Percentiles rank a stretch among this genome's conserved stretches.
These are phyloP conservation scores for Cataglyphis cursor DNA, from an alignment of 2,888 invertebrate genomes.

Conservation along the genomic window DNA sequence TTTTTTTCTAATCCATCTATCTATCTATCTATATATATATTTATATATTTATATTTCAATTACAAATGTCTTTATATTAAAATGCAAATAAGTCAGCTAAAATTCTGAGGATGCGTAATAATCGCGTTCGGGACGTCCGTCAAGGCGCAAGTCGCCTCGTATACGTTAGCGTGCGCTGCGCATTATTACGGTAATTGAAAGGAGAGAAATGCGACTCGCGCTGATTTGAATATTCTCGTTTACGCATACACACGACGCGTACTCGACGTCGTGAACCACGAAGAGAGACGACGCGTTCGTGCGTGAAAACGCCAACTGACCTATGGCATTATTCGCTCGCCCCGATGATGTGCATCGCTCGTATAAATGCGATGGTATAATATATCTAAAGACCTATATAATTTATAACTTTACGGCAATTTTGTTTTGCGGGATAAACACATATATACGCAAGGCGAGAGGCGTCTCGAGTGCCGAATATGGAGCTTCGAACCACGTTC, in stretches of 20 bases:
- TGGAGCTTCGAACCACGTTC: not conserved
- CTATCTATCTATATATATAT: no score
- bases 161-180: conserved; percentile 17
- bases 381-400: conserved; percentile 60
- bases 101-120: not conserved
- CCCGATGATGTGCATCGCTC: conserved; percentile 52
- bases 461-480: not conserved
- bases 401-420: conserved; percentile 58
- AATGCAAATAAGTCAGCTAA: not conserved
- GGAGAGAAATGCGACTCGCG: conserved; percentile 8
- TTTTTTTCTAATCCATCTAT: not conserved
- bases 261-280: not conserved
- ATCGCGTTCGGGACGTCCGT: not conserved
- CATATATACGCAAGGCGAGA: not conserved
- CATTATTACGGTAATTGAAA: conserved; percentile 36
- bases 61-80: not conserved
- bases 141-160: conserved; percentile 1
- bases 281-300: conserved; percentile 52
- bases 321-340: conserved; percentile 73
- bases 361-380: conserved; percentile 20
- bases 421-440: conserved; percentile 20
- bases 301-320: conserved; percentile 72
- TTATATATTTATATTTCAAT: not conserved
- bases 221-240: conserved; percentile 35
- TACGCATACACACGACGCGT: not conserved